phyloP scores from a whole-genome alignment of 2,888 invertebrate genomes.

The Melanchra persicariae region DNA sequence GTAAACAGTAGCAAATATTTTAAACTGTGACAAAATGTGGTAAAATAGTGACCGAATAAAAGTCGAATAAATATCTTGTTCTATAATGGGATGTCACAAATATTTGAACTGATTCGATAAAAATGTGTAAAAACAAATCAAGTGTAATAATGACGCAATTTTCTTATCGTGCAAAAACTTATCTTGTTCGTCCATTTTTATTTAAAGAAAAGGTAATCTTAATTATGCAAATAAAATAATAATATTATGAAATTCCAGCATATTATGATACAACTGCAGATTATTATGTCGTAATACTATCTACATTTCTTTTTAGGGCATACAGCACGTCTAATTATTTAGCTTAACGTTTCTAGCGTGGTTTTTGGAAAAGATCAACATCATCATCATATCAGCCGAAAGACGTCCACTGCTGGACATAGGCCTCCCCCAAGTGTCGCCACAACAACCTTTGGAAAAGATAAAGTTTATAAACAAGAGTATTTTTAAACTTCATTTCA shows the following conservation, averaged over 20 bases:
- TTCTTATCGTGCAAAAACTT: slow-evolving; percentile 41
- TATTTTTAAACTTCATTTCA: too few relatives aligned
- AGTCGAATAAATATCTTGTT: neutral
- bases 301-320: neutral
- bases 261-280: neutral
- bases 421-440: too few relatives aligned
- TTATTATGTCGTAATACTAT: neutral
- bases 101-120: slow-evolving; percentile 39
- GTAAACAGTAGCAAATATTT: neutral
- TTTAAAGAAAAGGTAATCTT: slow-evolving; percentile 24
- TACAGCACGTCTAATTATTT: neutral
- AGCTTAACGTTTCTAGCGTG: neutral
- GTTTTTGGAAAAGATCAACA: too few relatives aligned
- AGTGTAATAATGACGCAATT: neutral
- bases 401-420: too few relatives aligned
- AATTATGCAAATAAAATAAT: slow-evolving; percentile 17
- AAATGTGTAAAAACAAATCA: slow-evolving; percentile 23
- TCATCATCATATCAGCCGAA: too few relatives aligned
- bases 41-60: neutral
- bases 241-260: slow-evolving; percentile 23
- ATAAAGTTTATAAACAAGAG: too few relatives aligned
- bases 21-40: neutral
- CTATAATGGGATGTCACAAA: slow-evolving; percentile 16
- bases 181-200: slow-evolving; percentile 30
- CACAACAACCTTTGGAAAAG: too few relatives aligned